Evolutionary conservation across 2,113 vertebrate genomes (phyloP), one percentile per base, ranked within the genome.

Genomic region (Coryphaenoides rupestris): DNA sequence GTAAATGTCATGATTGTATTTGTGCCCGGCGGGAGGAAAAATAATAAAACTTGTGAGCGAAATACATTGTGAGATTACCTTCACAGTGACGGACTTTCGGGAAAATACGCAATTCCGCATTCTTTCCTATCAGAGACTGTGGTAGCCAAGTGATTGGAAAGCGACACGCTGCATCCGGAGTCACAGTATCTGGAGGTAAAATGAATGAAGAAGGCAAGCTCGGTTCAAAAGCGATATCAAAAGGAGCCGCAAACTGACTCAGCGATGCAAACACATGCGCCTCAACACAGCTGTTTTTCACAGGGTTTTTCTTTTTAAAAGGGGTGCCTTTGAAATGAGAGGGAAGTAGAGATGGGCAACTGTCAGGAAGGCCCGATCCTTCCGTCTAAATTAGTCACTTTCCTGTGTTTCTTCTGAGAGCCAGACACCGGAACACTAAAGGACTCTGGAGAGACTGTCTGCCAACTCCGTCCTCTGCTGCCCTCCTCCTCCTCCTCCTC

Each of bases 301-400:
- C n/a, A n/a, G n/a, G n/a, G n/a, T n/a, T n/a, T n/a, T n/a, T n/a
- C 9, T 40, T 7, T 40, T 40, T 33, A 16, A 40, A 70, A 76
- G 56, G 4, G 0, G 64, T 57, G 61, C 68, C 33, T 33, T 12
- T 33, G 19, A 49, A 70, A 52, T 47, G 53, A 46, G 33, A 40
- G 33, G n/a, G n/a, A n/a, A n/a, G n/a, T n/a, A 78, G 58, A 62
- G 68, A 78, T 65, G 5, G 23, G 52, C 23, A 57, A 53, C 70
- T 75, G 72, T 72, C 62, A 49, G 57, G 52, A 67, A 62, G 65
- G 61, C 61, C 15, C 13, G 23, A 73, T 61, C 68, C 68, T 70
- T 76, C 74, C 68, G 57, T 82, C 75, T 72, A 74, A 65, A 72
- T 80, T 70, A 69, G 55, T 47, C 21, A 26, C 12, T 3, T 50